These are phyloP conservation scores for Coilia nasus DNA, from an alignment of 2,797 vertebrate species.

Conservation along the genomic window DNA sequence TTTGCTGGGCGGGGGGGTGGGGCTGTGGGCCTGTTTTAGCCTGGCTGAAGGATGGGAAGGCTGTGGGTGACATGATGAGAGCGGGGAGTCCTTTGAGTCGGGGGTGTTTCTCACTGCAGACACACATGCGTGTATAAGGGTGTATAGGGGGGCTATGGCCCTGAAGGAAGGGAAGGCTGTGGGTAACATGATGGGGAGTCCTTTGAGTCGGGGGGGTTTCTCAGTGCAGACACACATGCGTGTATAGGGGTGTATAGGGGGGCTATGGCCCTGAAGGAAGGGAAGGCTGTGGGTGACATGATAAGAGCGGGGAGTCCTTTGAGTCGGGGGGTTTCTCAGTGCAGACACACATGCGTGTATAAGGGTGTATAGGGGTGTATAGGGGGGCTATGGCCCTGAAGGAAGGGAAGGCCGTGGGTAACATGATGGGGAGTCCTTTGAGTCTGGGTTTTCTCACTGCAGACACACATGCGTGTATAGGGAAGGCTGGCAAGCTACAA, in stretches of 20 bases:
- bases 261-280: constrained; percentile 32
- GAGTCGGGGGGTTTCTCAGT: constrained; percentile 49
- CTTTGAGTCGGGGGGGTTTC: constrained; percentile 41
- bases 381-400: no score
- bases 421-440: constrained; percentile 46
- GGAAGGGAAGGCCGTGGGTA: constrained; percentile 49
- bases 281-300: constrained; percentile 47
- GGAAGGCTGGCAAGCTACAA: no score
- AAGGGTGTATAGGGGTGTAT: background rate
- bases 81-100: constrained; percentile 43
- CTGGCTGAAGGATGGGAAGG: constrained; percentile 42
- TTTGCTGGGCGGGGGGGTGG: constrained; percentile 25
- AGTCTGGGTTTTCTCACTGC: constrained; percentile 52
- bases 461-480: constrained; percentile 44
- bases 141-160: background rate
- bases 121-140: constrained; percentile 30
- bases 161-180: constrained; percentile 44
- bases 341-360: constrained; percentile 49
- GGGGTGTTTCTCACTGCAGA: constrained; percentile 56
- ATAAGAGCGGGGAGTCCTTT: constrained; percentile 43
- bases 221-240: constrained; percentile 56
- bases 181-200: constrained; percentile 47
- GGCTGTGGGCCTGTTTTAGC: no score
- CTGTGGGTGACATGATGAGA: constrained; percentile 44
- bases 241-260: background rate